These are phyloP conservation scores for Monomorium pharaonis DNA, from an alignment of 1,140 invertebrate genomes.

Conservation along the genomic window DNA sequence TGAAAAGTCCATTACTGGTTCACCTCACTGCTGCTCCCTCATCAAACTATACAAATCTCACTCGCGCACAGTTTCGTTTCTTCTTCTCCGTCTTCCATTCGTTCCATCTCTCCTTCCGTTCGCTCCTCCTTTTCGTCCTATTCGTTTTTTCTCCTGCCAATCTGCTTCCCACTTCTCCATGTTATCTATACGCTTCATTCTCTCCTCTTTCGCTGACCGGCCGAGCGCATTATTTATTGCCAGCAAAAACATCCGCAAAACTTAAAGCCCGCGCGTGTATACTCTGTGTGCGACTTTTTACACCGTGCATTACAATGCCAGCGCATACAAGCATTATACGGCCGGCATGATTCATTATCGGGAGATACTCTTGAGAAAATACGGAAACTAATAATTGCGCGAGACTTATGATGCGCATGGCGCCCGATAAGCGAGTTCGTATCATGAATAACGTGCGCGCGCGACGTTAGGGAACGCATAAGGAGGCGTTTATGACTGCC, in stretches of 20 bases:
- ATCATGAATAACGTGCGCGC: slow-evolving; percentile 14
- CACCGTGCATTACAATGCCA: slow-evolving; percentile 77
- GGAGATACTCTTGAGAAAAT: slow-evolving; percentile 80
- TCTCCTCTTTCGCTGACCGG: slow-evolving; percentile 63
- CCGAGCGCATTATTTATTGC: slow-evolving; percentile 76
- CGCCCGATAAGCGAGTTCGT: slow-evolving; percentile 59
- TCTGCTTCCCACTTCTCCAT: slow-evolving; percentile 19
- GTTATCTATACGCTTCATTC: slow-evolving; percentile 38
- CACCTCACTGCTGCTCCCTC: slow-evolving; percentile 37
- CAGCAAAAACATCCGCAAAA: slow-evolving; percentile 70
- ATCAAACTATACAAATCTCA: slow-evolving; percentile 26
- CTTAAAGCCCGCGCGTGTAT: slow-evolving; percentile 72
- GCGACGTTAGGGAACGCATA: slow-evolving; percentile 2
- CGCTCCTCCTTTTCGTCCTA: slow-evolving; percentile 11
- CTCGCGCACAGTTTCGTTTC: slow-evolving; percentile 22
- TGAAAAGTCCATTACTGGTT: neutral
- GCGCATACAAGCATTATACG: slow-evolving; percentile 79
- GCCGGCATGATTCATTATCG: slow-evolving; percentile 81
- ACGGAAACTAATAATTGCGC: slow-evolving; percentile 82
- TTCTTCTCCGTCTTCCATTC: slow-evolving; percentile 33
- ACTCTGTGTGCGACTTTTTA: slow-evolving; percentile 75
- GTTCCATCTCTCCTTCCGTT: slow-evolving; percentile 40
- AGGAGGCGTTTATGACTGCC: slow-evolving; percentile 65
- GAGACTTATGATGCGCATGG: slow-evolving; percentile 78
- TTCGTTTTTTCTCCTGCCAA: neutral